Conservation (phyloP, 2,888 invertebrate genomes). For the Altica lythri region DNA sequence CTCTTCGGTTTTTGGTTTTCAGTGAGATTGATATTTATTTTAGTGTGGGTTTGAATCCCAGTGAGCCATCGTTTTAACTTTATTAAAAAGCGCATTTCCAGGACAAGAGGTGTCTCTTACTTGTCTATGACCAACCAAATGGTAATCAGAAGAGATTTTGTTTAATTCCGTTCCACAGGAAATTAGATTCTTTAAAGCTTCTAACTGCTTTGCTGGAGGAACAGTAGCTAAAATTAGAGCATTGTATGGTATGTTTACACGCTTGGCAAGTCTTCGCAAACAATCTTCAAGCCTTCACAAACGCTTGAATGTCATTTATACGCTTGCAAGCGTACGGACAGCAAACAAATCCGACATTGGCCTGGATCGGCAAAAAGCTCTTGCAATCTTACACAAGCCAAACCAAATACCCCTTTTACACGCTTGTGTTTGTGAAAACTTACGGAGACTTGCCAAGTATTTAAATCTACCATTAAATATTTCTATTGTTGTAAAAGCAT, state of each 20-base stretch:
- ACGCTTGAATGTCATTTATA: too few relatives aligned
- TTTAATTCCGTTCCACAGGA: slow-evolving; percentile 35
- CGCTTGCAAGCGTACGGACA: too few relatives aligned
- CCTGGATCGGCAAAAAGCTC: neutral
- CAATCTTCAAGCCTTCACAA: too few relatives aligned
- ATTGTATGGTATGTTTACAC: neutral
- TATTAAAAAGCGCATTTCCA: slow-evolving; percentile 39
- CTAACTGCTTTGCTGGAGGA: slow-evolving; percentile 37
- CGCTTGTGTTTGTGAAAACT: too few relatives aligned
- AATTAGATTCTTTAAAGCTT: slow-evolving; percentile 38
- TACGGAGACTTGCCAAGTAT: too few relatives aligned
- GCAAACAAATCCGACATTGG: too few relatives aligned
- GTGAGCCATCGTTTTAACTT: slow-evolving; percentile 37
- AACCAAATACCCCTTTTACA: too few relatives aligned
- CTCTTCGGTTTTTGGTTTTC: too few relatives aligned
- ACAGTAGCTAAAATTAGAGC: neutral
- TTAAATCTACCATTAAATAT: too few relatives aligned
- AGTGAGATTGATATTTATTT: too few relatives aligned
- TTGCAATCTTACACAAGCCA: neutral
- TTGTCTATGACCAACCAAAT: slow-evolving; percentile 44
- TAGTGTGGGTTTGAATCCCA: slow-evolving; percentile 33
- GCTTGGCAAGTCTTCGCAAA: too few relatives aligned
- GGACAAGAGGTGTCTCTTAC: slow-evolving; percentile 40
- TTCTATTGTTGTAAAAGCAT: neutral
- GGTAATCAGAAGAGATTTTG: slow-evolving; percentile 35